Evolutionary conservation across 2,797 vertebrate species (phyloP).

Genomic region (Mallotus villosus): DNA sequence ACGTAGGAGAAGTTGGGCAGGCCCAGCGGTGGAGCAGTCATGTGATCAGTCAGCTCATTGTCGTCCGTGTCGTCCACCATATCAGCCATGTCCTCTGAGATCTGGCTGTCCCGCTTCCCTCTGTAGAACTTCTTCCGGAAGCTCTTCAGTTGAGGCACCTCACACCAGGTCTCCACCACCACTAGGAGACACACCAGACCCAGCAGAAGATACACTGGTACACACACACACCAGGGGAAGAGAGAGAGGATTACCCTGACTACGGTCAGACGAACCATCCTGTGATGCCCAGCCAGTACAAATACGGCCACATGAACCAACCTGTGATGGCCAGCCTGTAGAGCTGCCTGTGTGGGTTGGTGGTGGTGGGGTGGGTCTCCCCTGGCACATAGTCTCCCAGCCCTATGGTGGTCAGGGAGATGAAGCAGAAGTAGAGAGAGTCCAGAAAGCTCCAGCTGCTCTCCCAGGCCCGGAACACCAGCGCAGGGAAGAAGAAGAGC

Average conservation of each 20-base stretch:
- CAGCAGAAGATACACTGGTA: slow-evolving; percentile 87
- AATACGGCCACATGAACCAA: slow-evolving; percentile 64
- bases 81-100: slow-evolving; percentile 55
- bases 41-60: slow-evolving; percentile 21
- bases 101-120: slow-evolving; percentile 81
- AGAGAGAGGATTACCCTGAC: background rate
- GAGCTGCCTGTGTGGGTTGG: slow-evolving; percentile 82
- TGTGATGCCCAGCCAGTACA: slow-evolving; percentile 92
- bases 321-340: slow-evolving; percentile 93
- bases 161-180: slow-evolving; percentile 92
- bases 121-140: slow-evolving; percentile 87
- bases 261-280: slow-evolving; percentile 70
- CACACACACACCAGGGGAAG: slow-evolving; percentile 1
- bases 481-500: slow-evolving; percentile 89
- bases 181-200: slow-evolving; percentile 91
- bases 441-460: slow-evolving; percentile 94
- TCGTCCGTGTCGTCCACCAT: slow-evolving; percentile 54
- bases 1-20: slow-evolving; percentile 65
- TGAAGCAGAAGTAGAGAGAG: slow-evolving; percentile 97
- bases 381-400: slow-evolving; percentile 96
- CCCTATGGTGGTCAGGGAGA: slow-evolving; percentile 97
- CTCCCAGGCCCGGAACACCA: slow-evolving; percentile 84
- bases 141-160: slow-evolving; percentile 88
- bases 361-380: slow-evolving; percentile 76
- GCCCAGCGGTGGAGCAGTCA: slow-evolving; percentile 8